phyloP scores from a whole-genome alignment of 2,888 invertebrate genomes.

The Amphipyra berbera region DNA sequence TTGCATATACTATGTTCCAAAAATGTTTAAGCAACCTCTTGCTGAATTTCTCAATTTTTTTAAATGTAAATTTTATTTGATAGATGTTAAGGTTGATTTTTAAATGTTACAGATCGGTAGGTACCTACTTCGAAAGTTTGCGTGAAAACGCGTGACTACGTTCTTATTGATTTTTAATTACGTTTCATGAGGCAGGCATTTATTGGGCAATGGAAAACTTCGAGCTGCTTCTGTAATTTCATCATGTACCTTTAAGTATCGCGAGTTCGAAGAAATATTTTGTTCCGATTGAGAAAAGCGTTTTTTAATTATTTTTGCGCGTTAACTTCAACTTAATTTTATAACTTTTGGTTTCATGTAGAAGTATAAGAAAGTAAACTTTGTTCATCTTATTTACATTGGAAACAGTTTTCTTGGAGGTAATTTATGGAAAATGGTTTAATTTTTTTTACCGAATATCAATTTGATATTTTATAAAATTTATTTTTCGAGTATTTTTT shows the following conservation, averaged over 20 bases:
- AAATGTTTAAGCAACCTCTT: constrained; percentile 1
- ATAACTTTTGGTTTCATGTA: too few species aligned
- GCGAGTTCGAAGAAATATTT: constrained; percentile 3
- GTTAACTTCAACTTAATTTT: too few species aligned
- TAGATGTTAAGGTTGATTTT: constrained; percentile 4
- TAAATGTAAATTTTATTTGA: constrained; percentile 7
- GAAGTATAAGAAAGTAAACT: too few species aligned
- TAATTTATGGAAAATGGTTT: too few species aligned
- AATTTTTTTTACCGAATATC: too few species aligned
- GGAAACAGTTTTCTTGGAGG: too few species aligned
- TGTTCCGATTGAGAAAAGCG: background rate
- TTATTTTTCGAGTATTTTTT: too few species aligned
- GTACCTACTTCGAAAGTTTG: constrained; percentile 23
- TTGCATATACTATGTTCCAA: background rate
- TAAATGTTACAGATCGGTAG: background rate
- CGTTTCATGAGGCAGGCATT: constrained; percentile 27
- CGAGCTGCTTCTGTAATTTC: constrained; percentile 7
- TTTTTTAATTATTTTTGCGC: too few species aligned
- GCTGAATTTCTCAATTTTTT: background rate
- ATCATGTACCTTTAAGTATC: background rate
- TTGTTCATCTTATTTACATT: too few species aligned
- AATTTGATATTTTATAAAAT: too few species aligned
- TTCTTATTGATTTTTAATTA: constrained; percentile 53
- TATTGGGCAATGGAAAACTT: constrained; percentile 22
- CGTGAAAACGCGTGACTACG: constrained; percentile 37